Base-by-base conservation (phyloP, 2,797 vertebrate genomes). In the Muscicapa striata region DNA sequence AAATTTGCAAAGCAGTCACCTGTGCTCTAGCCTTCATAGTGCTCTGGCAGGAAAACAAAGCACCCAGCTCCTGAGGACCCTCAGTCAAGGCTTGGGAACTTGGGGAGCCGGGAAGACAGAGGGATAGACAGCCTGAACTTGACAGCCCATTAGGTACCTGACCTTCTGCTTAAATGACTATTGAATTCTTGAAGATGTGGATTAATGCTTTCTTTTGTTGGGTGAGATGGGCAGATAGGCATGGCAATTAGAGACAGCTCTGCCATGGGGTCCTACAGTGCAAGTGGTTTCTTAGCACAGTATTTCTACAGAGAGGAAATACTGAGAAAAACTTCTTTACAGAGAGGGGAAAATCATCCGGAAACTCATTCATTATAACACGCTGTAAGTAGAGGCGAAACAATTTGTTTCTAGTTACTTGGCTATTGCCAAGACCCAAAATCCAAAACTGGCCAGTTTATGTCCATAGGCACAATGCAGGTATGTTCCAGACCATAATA, bases 141-240 rank as follows among this genome's bases (percentile, higher is more conserved):
- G 96, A 93, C 91, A 96, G 87, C 70, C 89, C 93, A 87, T 96
- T 97, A 93, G 81, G 79, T 84, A 89, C 73, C 92, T 91, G 94
- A 96, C 95, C 87, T 95, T 95, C 84, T 90, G 89, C 70, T 81
- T 89, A 91, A 96, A 94, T 29, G 70, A 57, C 87, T 95, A 40
- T 75, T 93, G 95, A 87, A 84, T 87, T 92, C 87, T 87, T 61
- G n/a, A 70, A 91, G 94, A 77, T 91, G 75, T 62, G 54, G 72
- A 93, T 93, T 93, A 92, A 88, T 90, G 87, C 46, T 89, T 87
- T 78, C 75, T 86, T 91, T 91, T 94, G 81, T 85, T 91, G 89
- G 64, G 85, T 95, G 82, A 95, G 92, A 70, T 87, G 7, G 20
- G 80, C 66, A 94, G 64, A 70, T 57, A 76, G 66, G 46, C 23